Evolutionary conservation across 2,797 vertebrate genomes (phyloP).

Genomic region (Fringilla coelebs): DNA sequence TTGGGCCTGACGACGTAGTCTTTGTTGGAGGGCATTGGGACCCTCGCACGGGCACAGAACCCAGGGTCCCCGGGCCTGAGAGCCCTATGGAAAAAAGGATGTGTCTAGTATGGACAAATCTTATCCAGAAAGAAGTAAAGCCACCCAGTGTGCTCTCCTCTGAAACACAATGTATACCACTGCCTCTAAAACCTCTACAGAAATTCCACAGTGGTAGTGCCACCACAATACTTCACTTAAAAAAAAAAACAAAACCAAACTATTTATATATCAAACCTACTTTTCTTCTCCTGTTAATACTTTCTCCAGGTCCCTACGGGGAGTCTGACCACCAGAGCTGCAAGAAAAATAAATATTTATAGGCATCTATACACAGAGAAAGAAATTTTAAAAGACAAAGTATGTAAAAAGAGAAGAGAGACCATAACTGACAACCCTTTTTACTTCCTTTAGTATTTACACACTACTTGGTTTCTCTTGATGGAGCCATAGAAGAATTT

Average conservation of each 20-base stretch:
- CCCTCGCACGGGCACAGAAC: slow-evolving; percentile 92
- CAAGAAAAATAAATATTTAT: background rate
- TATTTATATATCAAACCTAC: slow-evolving; percentile 72
- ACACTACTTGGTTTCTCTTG: background rate
- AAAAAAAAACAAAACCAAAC: background rate
- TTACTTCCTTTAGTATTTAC: background rate
- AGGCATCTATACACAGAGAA: background rate
- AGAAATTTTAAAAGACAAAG: background rate
- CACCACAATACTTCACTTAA: background rate
- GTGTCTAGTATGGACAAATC: background rate
- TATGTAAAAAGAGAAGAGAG: background rate
- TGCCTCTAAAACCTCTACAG: background rate
- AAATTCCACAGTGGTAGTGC: background rate
- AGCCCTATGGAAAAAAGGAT: slow-evolving; percentile 76
- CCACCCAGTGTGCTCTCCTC: background rate
- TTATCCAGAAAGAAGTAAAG: background rate
- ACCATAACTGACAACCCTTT: background rate
- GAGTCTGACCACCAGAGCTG: slow-evolving; percentile 95
- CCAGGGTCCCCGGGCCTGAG: slow-evolving; percentile 93
- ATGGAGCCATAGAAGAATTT: background rate
- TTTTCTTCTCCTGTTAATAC: slow-evolving; percentile 97
- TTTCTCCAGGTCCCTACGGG: slow-evolving; percentile 94
- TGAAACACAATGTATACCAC: background rate
- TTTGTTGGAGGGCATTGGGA: slow-evolving; percentile 97
- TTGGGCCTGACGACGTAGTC: slow-evolving; percentile 98